Percentiles rank a stretch among this genome's conserved stretches.
These are phyloP conservation scores for Tolmerus cingulatus DNA, from an alignment of 2,888 invertebrate species.

Conservation along the genomic window DNA sequence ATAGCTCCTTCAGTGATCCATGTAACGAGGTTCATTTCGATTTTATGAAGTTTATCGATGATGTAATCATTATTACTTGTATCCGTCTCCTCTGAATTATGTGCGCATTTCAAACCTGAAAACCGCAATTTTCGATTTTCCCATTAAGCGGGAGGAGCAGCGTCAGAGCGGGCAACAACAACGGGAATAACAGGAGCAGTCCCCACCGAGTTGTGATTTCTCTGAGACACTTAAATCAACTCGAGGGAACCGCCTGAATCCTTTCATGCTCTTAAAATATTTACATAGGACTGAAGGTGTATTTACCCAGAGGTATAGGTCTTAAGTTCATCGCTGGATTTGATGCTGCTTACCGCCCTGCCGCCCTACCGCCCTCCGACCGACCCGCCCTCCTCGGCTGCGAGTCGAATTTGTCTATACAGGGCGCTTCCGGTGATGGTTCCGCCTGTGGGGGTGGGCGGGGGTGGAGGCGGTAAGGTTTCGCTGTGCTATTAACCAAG, in stretches of 20 bases:
- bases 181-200: neutral
- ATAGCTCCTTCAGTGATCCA: neutral
- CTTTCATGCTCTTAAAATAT: constrained; percentile 43
- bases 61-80: neutral
- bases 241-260: constrained; percentile 29
- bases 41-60: neutral
- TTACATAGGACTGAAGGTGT: constrained; percentile 43
- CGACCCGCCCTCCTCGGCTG: neutral
- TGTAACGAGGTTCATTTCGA: neutral
- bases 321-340: constrained; percentile 34
- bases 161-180: neutral
- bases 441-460: neutral
- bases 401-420: constrained; percentile 15
- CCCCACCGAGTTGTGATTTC: constrained; percentile 29
- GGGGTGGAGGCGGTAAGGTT: neutral
- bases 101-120: neutral
- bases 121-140: constrained; percentile 35
- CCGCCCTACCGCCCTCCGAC: neutral
- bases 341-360: neutral
- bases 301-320: constrained; percentile 40
- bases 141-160: neutral
- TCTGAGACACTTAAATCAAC: constrained; percentile 33
- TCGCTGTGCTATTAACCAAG: neutral
- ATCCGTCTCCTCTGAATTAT: neutral
- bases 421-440: neutral